A percentile compares a stretch with the other conserved stretches of the same genome.
Conservation (phyloP, 2,113 vertebrate genomes). For the Scophthalmus maximus region DNA sequence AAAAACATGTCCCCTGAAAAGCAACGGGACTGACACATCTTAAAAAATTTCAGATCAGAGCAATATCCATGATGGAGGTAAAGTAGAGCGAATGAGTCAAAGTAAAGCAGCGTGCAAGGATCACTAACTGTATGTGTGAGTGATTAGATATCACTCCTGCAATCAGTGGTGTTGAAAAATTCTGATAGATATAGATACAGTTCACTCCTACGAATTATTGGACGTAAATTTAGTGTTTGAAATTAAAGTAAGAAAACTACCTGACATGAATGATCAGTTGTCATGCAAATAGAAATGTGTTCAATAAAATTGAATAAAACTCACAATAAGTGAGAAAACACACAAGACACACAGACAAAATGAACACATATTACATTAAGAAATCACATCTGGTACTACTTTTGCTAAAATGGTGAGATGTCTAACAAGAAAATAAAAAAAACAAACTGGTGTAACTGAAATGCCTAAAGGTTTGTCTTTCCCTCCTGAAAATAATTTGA, state of each 20-base stretch:
- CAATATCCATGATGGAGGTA: slow-evolving; percentile 19
- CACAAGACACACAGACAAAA: neutral
- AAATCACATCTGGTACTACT: too few relatives aligned
- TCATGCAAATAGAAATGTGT: neutral
- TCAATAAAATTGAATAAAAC: neutral
- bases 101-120: neutral
- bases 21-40: neutral
- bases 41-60: too few relatives aligned
- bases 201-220: neutral
- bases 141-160: neutral
- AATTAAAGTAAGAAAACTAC: neutral
- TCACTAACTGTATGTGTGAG: neutral
- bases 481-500: neutral
- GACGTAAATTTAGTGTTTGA: neutral
- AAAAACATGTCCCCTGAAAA: neutral
- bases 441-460: neutral
- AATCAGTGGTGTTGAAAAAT: neutral
- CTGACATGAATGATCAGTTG: neutral
- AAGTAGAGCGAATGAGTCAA: neutral
- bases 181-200: neutral
- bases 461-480: neutral
- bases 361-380: too few relatives aligned
- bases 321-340: neutral
- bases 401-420: neutral
- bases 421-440: neutral